Base-by-base conservation (phyloP, 2,113 vertebrate species). In the Sylvietta virens region DNA sequence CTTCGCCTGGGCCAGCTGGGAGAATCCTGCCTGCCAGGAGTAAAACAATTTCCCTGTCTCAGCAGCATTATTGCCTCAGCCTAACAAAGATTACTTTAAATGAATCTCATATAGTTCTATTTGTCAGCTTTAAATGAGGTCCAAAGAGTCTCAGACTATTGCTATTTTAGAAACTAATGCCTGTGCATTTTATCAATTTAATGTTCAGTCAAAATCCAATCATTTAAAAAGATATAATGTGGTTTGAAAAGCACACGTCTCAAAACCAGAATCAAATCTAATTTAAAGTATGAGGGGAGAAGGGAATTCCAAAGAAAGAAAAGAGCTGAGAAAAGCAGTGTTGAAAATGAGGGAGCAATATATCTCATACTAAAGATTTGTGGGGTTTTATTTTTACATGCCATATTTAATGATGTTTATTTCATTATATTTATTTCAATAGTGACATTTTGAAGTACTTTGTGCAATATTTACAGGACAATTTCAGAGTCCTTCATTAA, bases 71-170 rank as follows among this genome's bases (percentile, higher is more conserved):
- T 0, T 60, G 50, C 50, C 47, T 50, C n/a, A 83, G 64, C 45
- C 53, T 30, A 67, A 53, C 66, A 45, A 86, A 39, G 16, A 39
- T 50, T 33, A 13, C 37, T 60, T 61, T 2, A n/a, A 22, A 76
- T 35, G 3, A 47, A 56, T 30, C 35, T 20, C 1, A 0, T 18
- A 22, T 3, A n/a, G 30, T 22, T 84, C 42, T 53, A 13, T 30
- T 39, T 40, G 13, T 47, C 70, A 74, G 40, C 67, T 91, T 79
- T 35, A 53, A 90, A 51, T 54, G 53, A 73, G 3, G 4, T 26
- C 56, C 64, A 56, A 39, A 51, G 28, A 61, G 21, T 66, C 54
- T 71, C 37, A 53, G n/a, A 66, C 8, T 53, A 61, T 6, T 50
- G 18, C 31, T 50, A 1, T 76, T 91, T 83, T 73, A 86, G 60